Conservation (phyloP, 2,797 vertebrate genomes). For the Lepilemur ruficaudatus region DNA sequence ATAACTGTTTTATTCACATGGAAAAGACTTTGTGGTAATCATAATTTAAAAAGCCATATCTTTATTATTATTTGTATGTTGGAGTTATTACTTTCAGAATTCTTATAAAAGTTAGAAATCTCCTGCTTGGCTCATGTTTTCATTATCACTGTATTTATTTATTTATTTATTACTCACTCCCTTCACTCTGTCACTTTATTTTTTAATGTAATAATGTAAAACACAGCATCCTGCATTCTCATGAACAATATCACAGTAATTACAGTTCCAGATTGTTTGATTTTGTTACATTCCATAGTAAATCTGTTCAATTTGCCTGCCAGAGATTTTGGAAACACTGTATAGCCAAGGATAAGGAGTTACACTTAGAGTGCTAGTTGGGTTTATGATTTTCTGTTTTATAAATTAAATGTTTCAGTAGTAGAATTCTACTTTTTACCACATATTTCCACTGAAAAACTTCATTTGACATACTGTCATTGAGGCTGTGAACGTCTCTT, state of each 20-base stretch:
- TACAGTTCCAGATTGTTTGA: constrained; percentile 7
- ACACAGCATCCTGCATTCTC: constrained; percentile 20
- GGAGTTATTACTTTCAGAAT: neutral
- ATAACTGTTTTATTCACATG: neutral
- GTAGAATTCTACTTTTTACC: constrained; percentile 13
- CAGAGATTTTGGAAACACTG: constrained; percentile 41
- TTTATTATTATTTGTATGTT: constrained; percentile 7
- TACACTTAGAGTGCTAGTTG: neutral
- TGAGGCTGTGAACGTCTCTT: neutral
- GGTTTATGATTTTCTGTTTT: constrained; percentile 52
- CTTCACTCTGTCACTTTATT: neutral
- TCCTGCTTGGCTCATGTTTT: constrained; percentile 28
- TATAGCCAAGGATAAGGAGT: neutral
- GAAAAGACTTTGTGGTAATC: neutral
- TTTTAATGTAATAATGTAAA: constrained; percentile 59
- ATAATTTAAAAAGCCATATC: neutral
- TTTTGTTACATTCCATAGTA: constrained; percentile 57
- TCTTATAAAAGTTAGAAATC: neutral
- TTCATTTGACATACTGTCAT: neutral
- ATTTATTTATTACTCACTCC: too few relatives aligned
- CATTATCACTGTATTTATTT: neutral
- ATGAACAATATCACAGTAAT: constrained; percentile 34
- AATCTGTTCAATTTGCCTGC: constrained; percentile 57
- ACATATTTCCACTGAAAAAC: constrained; percentile 38
- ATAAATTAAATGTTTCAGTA: constrained; percentile 52